phyloP scores from a whole-genome alignment of 2,888 invertebrate genomes.

The Acrocera orbiculus region DNA sequence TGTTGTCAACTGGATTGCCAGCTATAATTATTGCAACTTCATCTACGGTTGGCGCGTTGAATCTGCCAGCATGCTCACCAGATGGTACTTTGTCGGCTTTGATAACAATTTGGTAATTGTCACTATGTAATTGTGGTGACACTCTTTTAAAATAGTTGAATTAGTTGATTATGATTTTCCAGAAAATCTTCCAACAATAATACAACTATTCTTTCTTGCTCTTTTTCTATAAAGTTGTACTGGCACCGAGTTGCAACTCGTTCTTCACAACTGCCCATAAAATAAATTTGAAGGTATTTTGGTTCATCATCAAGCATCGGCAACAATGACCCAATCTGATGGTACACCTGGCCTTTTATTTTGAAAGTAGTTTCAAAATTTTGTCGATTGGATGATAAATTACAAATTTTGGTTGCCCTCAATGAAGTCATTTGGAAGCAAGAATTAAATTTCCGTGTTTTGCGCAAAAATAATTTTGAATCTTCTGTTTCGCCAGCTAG shows the following conservation, averaged over 20 bases:
- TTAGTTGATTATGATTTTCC: constrained; percentile 9
- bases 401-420: constrained; percentile 1
- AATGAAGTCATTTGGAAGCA: constrained; percentile 9
- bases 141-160: constrained; percentile 11
- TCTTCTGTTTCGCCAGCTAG: constrained; percentile 5
- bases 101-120: too few species aligned
- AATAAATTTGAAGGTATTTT: constrained; percentile 1
- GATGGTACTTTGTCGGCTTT: constrained; percentile 17
- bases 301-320: too few species aligned
- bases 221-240: constrained; percentile 2
- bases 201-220: background rate
- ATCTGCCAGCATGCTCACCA: constrained; percentile 9
- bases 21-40: constrained; percentile 11
- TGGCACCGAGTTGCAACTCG: background rate
- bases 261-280: constrained; percentile 2
- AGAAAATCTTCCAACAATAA: constrained; percentile 9
- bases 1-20: constrained; percentile 6
- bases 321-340: too few species aligned
- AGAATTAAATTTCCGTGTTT: too few species aligned
- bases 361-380: constrained; percentile 1
- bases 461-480: constrained; percentile 5
- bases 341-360: constrained; percentile 2
- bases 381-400: background rate
- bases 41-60: constrained; percentile 9
- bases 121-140: constrained; percentile 8